A percentile compares a stretch with the other conserved stretches of the same genome.
Conservation (phyloP, 2,113 vertebrate species). For the Sebastes schlegelii region DNA sequence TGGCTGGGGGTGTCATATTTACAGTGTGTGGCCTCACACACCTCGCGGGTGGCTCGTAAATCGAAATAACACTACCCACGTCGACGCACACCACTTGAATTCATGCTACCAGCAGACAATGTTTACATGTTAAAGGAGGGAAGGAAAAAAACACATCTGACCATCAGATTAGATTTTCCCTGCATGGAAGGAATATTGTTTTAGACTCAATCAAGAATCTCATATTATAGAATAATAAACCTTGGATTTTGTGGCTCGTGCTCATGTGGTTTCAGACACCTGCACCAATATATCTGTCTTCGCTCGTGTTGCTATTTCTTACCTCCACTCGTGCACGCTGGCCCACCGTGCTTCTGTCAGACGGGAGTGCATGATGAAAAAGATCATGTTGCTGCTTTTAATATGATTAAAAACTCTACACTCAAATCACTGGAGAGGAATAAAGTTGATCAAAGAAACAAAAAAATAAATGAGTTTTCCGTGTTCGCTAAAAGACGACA, state of each 20-base stretch:
- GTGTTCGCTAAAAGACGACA: background rate
- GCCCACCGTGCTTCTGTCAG: background rate
- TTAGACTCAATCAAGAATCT: constrained; percentile 8
- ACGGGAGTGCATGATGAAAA: constrained; percentile 16
- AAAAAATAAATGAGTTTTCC: background rate
- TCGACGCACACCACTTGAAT: constrained; percentile 13
- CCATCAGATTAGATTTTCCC: constrained; percentile 9
- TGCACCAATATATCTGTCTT: constrained; percentile 12
- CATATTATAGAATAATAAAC: constrained; percentile 36
- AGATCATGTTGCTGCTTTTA: constrained; percentile 18
- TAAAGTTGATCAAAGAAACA: background rate
- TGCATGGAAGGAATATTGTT: constrained; percentile 36
- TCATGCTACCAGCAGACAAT: constrained; percentile 12
- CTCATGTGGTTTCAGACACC: constrained; percentile 7
- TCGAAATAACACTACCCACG: constrained; percentile 38
- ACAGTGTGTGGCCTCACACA: constrained; percentile 1
- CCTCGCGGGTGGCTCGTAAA: constrained; percentile 20
- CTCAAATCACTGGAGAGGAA: background rate
- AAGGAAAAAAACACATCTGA: constrained; percentile 11
- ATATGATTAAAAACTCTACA: constrained; percentile 3
- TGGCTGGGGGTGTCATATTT: background rate
- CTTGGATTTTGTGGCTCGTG: constrained; percentile 1
- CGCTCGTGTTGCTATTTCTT: constrained; percentile 15
- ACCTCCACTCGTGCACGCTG: background rate
- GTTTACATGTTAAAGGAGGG: constrained; percentile 25